A percentile compares a stretch with the other conserved stretches of the same genome.
Evolutionary conservation across 2,888 invertebrate genomes (phyloP).

Genomic region (Melipona bicolor): DNA sequence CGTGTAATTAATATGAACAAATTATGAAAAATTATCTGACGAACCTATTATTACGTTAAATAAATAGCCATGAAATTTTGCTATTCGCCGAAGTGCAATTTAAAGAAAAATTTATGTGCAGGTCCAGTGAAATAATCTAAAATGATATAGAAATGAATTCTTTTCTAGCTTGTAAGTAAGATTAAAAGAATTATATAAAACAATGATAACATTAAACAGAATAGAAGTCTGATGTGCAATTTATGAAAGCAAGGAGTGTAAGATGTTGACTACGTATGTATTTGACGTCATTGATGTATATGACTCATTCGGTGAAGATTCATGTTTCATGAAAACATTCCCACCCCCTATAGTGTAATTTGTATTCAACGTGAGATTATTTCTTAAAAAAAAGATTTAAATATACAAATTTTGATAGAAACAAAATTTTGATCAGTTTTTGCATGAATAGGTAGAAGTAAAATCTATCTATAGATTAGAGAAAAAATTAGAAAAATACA

Average conservation of each 20-base stretch:
- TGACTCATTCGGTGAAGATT: slow-evolving; percentile 27
- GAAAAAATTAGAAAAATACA: no score
- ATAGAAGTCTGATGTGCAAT: slow-evolving; percentile 12
- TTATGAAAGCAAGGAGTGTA: slow-evolving; percentile 34
- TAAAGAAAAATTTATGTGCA: neutral
- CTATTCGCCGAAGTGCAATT: neutral
- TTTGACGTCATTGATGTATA: slow-evolving; percentile 33
- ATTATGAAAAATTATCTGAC: slow-evolving; percentile 38
- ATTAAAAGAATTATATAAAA: neutral
- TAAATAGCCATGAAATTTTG: slow-evolving; percentile 3
- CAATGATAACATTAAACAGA: neutral
- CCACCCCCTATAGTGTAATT: neutral
- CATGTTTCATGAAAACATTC: slow-evolving; percentile 9
- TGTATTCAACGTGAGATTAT: neutral
- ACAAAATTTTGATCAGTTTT: neutral
- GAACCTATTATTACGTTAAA: slow-evolving; percentile 20
- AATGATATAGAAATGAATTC: neutral
- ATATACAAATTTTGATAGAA: neutral
- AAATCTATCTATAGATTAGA: no score
- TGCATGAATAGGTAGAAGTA: neutral
- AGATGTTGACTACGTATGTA: neutral
- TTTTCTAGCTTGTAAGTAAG: neutral
- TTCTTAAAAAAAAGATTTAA: neutral
- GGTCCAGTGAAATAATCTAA: neutral
- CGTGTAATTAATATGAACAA: slow-evolving; percentile 39